Evolutionary conservation across 35 echinoderm and acorn worm species (phyloP), one percentile per base, ranked within the genome.

Genomic region (Apostichopus parvimensis): DNA sequence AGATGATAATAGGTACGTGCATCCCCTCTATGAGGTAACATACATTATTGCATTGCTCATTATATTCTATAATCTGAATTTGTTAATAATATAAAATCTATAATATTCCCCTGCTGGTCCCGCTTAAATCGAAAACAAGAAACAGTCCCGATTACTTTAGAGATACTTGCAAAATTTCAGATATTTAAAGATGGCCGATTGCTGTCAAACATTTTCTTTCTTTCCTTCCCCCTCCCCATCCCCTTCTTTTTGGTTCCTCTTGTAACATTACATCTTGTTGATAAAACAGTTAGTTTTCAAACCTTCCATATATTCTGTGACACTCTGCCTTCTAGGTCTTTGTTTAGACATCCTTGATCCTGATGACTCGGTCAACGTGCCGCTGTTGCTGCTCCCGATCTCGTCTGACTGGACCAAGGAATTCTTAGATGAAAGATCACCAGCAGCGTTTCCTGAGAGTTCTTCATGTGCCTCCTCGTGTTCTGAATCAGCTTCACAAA

Each of bases 261-360:
- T 73, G 70, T 73, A 73, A 18, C 12, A 18, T 15, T 75, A 18
- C n/a, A 75, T 75, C 4, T 75, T 22, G 14, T n/a, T 45, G 34
- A 45, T 45, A 45, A 45, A 45, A 45, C 34, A 45, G 34, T 45
- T 3, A 45, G 34, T 45, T 45, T 45, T 45, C 79, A 54, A 15
- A 88, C 86, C 86, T 88, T 88, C 86, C 86, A 88, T 88, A 13
- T 88, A 52, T 54, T 72, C 86, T 25, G 86, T 88, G 25, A 88
- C 52, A 54, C 86, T 88, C 61, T 88, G 86, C 18, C 86, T 68
- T 73, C 86, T 17, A 11, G 86, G 86, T 20, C 52, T 60, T 26
- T 73, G 61, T 15, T 73, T 88, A 5, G 86, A 15, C 22, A n/a
- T 66, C 52, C 9, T 12, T 22, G 71, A 75, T 13, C 14, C 20